Conservation (phyloP, 1,140 invertebrate species). For the Venturia canescens region DNA sequence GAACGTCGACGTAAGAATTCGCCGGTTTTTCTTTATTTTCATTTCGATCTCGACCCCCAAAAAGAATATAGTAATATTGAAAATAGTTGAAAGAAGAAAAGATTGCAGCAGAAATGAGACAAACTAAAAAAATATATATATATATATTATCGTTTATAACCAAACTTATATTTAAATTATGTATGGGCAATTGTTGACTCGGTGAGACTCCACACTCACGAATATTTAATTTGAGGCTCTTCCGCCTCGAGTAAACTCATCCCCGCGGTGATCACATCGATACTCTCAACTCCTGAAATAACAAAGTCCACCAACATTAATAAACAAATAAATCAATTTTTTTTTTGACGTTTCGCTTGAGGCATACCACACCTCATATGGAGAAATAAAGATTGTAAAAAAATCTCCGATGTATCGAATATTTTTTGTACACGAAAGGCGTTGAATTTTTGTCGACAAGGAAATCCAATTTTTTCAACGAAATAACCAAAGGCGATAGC, state of each 20-base stretch:
- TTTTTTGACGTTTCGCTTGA: too few species aligned
- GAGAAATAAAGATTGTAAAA: too few species aligned
- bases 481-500: background rate
- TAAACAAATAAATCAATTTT: background rate
- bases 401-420: too few species aligned
- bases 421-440: too few species aligned
- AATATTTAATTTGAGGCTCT: slow-evolving; percentile 52
- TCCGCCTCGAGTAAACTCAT: slow-evolving; percentile 76
- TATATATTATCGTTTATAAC: background rate
- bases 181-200: slow-evolving; percentile 63
- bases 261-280: slow-evolving; percentile 79
- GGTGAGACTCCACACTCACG: slow-evolving; percentile 63
- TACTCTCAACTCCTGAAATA: slow-evolving; percentile 1
- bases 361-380: too few species aligned
- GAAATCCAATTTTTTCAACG: background rate
- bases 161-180: background rate
- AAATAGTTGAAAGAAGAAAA: background rate
- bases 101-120: background rate
- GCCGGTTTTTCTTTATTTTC: background rate
- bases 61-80: background rate
- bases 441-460: too few species aligned
- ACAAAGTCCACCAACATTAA: background rate
- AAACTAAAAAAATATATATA: slow-evolving; percentile 1
- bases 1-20: background rate
- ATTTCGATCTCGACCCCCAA: background rate